These are phyloP conservation scores for Callinectes sapidus DNA, from an alignment of 2,888 invertebrate genomes.

Conservation along the genomic window DNA sequence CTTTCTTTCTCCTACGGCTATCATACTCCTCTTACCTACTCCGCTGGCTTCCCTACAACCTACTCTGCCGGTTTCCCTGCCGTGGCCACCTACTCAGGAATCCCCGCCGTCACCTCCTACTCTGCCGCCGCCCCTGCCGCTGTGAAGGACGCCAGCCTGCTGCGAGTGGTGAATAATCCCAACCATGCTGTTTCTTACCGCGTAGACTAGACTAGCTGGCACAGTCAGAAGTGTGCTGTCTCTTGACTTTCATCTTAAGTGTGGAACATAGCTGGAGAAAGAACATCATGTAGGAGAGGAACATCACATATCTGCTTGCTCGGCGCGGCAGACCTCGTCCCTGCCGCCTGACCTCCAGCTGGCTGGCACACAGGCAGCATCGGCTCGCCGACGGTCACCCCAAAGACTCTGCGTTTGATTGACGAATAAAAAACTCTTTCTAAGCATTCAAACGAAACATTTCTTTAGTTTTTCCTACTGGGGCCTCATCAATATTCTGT, in stretches of 20 bases:
- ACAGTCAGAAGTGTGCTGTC: constrained; percentile 19
- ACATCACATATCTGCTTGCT: not conserved
- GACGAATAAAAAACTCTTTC: constrained; percentile 17
- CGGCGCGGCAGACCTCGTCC: not conserved
- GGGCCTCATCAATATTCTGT: not conserved
- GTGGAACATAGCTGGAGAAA: not conserved
- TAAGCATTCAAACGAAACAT: not conserved
- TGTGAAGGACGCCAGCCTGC: constrained; percentile 43
- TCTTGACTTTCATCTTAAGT: not conserved
- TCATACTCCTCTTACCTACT: constrained; percentile 42
- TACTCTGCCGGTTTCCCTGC: constrained; percentile 37
- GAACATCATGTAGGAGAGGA: constrained; percentile 23
- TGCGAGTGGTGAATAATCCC: constrained; percentile 59
- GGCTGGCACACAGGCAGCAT: not conserved
- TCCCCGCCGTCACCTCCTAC: constrained; percentile 44
- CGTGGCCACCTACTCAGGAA: constrained; percentile 39
- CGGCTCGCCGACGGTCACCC: not conserved
- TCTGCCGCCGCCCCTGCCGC: constrained; percentile 48
- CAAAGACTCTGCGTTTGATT: constrained; percentile 12
- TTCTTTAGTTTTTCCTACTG: not conserved
- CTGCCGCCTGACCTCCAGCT: not conserved
- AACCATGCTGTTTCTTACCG: constrained; percentile 69
- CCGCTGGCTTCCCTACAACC: constrained; percentile 14
- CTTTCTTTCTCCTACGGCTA: constrained; percentile 47
- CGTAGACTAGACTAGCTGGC: constrained; percentile 52